Conservation (phyloP, 2,113 vertebrate species). For the Butastur rufipennis region DNA sequence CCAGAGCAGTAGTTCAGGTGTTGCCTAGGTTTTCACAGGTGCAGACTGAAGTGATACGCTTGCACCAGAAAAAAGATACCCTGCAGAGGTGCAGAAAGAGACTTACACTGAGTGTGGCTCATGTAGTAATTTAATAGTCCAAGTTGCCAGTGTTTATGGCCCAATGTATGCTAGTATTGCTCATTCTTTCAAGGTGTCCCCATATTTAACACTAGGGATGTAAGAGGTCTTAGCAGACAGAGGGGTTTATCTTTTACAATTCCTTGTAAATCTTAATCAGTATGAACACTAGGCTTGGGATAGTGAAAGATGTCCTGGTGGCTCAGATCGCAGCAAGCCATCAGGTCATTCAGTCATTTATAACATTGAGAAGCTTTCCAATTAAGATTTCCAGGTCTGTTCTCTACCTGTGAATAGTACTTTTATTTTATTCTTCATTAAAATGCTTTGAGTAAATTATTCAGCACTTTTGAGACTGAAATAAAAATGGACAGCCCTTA, state of each 20-base stretch:
- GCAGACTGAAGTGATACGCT: neutral
- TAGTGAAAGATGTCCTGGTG: neutral
- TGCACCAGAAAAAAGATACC: neutral
- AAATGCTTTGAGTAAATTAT: neutral
- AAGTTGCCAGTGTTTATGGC: neutral
- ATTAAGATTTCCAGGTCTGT: neutral
- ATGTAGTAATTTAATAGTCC: neutral
- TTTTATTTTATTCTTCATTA: slow-evolving; percentile 5
- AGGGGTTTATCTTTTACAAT: neutral
- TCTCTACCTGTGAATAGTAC: neutral
- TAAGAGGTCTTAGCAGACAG: neutral
- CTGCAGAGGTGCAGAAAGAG: neutral
- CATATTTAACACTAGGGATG: neutral
- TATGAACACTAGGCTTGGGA: neutral
- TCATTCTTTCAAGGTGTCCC: neutral
- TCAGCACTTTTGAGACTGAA: neutral
- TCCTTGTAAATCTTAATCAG: neutral
- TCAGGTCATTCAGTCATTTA: neutral
- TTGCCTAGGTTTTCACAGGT: neutral
- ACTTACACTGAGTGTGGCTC: neutral
- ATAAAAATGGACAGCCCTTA: neutral
- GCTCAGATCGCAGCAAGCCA: neutral
- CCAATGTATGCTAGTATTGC: neutral
- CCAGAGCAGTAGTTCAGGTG: neutral
- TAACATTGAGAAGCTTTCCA: neutral